A percentile compares a stretch with the other conserved stretches of the same genome.
These are phyloP conservation scores for Brachypteracias leptosomus DNA, from an alignment of 2,113 vertebrate genomes.

Conservation along the genomic window DNA sequence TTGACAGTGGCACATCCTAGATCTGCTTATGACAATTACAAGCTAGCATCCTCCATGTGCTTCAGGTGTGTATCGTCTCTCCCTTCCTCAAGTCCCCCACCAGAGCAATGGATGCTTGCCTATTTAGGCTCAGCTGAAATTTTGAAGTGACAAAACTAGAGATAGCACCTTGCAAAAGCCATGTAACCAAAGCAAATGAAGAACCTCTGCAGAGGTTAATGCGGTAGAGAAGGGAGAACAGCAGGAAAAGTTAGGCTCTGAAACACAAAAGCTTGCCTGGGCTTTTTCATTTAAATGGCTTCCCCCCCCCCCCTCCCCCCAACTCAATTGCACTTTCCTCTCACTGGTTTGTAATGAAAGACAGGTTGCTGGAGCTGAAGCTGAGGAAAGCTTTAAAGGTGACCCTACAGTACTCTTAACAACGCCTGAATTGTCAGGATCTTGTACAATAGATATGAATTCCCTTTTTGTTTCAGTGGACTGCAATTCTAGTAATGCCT, in stretches of 20 bases:
- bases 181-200: neutral
- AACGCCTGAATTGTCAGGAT: neutral
- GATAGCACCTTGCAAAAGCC: neutral
- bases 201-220: neutral
- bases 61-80: neutral
- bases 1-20: neutral
- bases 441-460: neutral
- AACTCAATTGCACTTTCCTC: neutral
- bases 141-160: neutral
- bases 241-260: neutral
- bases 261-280: neutral
- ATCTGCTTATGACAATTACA: neutral
- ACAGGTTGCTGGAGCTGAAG: neutral
- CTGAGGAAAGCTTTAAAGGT: neutral
- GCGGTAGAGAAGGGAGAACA: neutral
- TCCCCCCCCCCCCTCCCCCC: too few relatives aligned
- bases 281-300: neutral
- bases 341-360: neutral
- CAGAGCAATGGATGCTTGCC: neutral
- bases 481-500: neutral
- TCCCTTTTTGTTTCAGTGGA: neutral
- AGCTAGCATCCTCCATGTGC: neutral
- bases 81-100: neutral
- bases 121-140: neutral
- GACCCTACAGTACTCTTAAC: neutral